Conservation (phyloP, 2,888 invertebrate genomes). For the Leptinotarsa haldemani region DNA sequence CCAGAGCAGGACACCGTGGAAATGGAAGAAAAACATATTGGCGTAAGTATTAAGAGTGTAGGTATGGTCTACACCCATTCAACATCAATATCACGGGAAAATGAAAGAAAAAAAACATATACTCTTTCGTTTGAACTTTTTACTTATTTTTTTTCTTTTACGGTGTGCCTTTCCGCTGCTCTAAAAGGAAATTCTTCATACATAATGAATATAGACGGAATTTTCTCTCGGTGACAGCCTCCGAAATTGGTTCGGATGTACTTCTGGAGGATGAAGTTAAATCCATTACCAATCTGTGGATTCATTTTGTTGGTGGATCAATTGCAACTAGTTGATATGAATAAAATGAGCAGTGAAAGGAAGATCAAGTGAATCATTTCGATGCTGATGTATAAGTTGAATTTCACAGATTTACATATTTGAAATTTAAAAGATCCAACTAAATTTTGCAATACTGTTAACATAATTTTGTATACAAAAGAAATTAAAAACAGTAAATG, state of each 20-base stretch:
- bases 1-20: not conserved
- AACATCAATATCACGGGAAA: conserved; percentile 2
- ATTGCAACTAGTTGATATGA: not conserved
- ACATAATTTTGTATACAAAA: too few species aligned
- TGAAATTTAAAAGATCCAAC: too few species aligned
- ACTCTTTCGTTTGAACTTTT: conserved; percentile 28
- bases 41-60: not conserved
- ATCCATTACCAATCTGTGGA: conserved; percentile 26
- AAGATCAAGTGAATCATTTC: not conserved
- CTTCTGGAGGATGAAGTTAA: conserved; percentile 32
- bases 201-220: conserved; percentile 45
- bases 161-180: conserved; percentile 37
- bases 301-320: not conserved
- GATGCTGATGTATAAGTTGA: not conserved
- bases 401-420: too few species aligned
- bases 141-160: conserved; percentile 42
- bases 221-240: conserved; percentile 38
- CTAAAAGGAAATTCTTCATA: conserved; percentile 44
- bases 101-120: not conserved
- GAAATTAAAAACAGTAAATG: too few species aligned
- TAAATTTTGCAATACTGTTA: too few species aligned
- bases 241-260: conserved; percentile 37
- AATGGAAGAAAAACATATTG: conserved; percentile 10
- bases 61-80: not conserved
- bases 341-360: not conserved